A percentile compares a stretch with the other conserved stretches of the same genome.
phyloP scores from a whole-genome alignment of 2,797 vertebrate species.

The Miichthys miiuy region DNA sequence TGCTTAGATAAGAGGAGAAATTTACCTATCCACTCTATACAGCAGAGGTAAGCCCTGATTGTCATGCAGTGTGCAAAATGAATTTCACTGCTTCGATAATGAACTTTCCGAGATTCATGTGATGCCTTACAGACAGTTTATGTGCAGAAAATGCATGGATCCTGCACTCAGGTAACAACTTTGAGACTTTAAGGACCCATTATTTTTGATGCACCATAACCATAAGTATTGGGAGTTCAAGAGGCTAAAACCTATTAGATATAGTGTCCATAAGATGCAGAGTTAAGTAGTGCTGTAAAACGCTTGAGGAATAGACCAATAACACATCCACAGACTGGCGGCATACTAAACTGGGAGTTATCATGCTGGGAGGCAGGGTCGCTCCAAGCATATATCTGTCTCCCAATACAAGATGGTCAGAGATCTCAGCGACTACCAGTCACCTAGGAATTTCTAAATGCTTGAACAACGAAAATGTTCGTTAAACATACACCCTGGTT shows the following conservation, averaged over 20 bases:
- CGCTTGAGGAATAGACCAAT: slow-evolving; percentile 6
- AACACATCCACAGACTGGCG: slow-evolving; percentile 7
- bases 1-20: slow-evolving; percentile 43
- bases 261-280: background rate
- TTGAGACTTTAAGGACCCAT: background rate
- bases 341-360: slow-evolving; percentile 14
- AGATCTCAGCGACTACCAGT: no score
- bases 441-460: no score
- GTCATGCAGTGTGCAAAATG: slow-evolving; percentile 48
- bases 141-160: background rate
- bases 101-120: slow-evolving; percentile 35
- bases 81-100: slow-evolving; percentile 41
- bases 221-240: background rate
- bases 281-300: slow-evolving; percentile 14
- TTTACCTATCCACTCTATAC: slow-evolving; percentile 43
- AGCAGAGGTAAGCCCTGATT: slow-evolving; percentile 29
- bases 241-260: background rate
- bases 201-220: slow-evolving; percentile 20
- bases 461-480: no score
- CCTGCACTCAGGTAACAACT: background rate
- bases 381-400: background rate
- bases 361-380: slow-evolving; percentile 15
- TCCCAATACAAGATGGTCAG: no score
- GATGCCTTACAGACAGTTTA: slow-evolving; percentile 24
- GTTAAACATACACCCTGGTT: no score